Evolutionary conservation across 2,888 invertebrate genomes (phyloP).

Genomic region (Mesoligia furuncula): DNA sequence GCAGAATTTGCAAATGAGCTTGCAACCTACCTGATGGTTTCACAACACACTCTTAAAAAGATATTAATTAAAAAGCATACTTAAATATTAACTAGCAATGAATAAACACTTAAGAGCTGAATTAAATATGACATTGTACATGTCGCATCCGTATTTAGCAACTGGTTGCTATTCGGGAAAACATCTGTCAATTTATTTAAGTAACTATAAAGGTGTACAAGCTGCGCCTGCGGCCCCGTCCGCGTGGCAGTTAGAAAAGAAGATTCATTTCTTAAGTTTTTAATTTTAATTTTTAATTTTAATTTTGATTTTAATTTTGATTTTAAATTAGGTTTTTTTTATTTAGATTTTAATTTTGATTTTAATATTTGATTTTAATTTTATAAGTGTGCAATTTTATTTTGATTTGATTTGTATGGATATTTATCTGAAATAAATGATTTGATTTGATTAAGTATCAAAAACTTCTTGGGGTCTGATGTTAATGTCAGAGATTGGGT

Average conservation of each 20-base stretch:
- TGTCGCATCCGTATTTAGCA: slow-evolving; percentile 48
- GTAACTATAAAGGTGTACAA: slow-evolving; percentile 13
- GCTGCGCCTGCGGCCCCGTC: too few relatives aligned
- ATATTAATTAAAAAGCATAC: slow-evolving; percentile 47
- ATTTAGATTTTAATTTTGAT: too few relatives aligned
- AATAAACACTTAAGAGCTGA: slow-evolving; percentile 40
- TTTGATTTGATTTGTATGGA: too few relatives aligned
- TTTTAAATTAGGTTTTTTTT: too few relatives aligned
- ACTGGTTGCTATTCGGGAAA: slow-evolving; percentile 20
- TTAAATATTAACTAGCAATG: slow-evolving; percentile 65
- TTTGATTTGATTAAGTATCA: too few relatives aligned
- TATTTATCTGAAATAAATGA: too few relatives aligned
- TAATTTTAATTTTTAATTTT: too few relatives aligned
- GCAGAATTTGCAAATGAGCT: slow-evolving; percentile 11
- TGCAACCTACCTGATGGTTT: neutral
- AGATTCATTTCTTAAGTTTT: neutral
- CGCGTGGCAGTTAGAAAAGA: neutral
- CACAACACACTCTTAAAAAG: slow-evolving; percentile 17
- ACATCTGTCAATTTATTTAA: slow-evolving; percentile 49
- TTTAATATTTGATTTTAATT: too few relatives aligned
- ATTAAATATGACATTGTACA: slow-evolving; percentile 67
- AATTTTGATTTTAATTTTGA: too few relatives aligned
- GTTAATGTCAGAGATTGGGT: neutral
- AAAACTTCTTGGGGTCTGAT: neutral
- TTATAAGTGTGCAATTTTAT: too few relatives aligned